phyloP scores from a whole-genome alignment of 2,888 invertebrate species.

The Meganola albula region DNA sequence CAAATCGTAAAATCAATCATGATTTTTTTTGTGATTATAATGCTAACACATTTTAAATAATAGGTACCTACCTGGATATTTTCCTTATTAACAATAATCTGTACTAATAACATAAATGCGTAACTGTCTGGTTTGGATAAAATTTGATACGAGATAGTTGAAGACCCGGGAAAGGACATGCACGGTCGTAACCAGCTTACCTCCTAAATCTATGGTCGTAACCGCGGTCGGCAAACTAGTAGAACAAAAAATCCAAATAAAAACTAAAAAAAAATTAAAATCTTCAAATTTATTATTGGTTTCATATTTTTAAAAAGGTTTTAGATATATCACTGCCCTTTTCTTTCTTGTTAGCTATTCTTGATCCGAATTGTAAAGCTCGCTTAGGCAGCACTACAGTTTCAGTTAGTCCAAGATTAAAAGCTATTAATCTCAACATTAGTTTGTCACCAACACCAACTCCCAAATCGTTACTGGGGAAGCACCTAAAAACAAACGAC shows the following conservation, averaged over 20 bases:
- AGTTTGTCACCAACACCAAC: conserved; percentile 96
- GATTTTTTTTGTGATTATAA: too few relatives aligned
- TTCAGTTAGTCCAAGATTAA: conserved; percentile 79
- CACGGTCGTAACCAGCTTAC: too few relatives aligned
- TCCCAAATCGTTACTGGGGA: conserved; percentile 75
- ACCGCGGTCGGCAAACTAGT: too few relatives aligned
- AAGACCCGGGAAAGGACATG: too few relatives aligned
- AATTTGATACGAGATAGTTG: too few relatives aligned
- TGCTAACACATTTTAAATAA: too few relatives aligned
- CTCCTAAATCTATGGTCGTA: too few relatives aligned
- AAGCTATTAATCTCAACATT: conserved; percentile 85
- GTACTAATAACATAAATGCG: too few relatives aligned
- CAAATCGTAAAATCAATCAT: too few relatives aligned
- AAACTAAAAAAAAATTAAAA: conserved; percentile 7
- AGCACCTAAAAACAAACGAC: conserved; percentile 79
- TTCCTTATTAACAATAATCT: too few relatives aligned
- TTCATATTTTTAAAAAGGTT: conserved; percentile 36
- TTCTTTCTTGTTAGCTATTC: conserved; percentile 94
- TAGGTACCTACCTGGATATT: too few relatives aligned
- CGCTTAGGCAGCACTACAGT: conserved; percentile 88
- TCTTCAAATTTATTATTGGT: not conserved
- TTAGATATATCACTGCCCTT: conserved; percentile 88
- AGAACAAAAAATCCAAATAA: not conserved
- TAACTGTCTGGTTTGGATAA: too few relatives aligned
- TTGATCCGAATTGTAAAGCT: conserved; percentile 97